Evolutionary conservation across 2,888 invertebrate genomes (phyloP).

Genomic region (Lymantria monacha): DNA sequence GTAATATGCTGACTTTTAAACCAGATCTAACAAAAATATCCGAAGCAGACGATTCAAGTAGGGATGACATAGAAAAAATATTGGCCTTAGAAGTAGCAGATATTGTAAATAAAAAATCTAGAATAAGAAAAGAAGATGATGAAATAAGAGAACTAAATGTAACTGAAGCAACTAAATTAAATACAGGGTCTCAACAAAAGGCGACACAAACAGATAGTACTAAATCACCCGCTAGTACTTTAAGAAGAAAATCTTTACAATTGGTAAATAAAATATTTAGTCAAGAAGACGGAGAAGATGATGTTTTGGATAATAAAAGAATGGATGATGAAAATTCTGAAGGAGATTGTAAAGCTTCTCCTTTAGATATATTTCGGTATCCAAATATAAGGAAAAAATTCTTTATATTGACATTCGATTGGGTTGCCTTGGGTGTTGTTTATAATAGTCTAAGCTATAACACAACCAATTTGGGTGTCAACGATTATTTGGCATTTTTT

Average conservation of each 20-base stretch:
- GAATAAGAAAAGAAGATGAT: constrained; percentile 36
- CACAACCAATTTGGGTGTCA: constrained; percentile 85
- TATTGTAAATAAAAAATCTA: constrained; percentile 54
- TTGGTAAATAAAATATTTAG: constrained; percentile 60
- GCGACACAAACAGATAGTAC: constrained; percentile 55
- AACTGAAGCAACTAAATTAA: constrained; percentile 43
- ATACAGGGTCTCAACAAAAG: constrained; percentile 46
- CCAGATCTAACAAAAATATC: constrained; percentile 53
- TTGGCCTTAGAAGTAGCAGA: constrained; percentile 61
- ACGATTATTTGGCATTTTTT: constrained; percentile 86
- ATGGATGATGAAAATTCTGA: constrained; percentile 73
- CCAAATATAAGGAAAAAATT: constrained; percentile 86
- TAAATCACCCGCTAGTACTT: constrained; percentile 49
- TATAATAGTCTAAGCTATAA: constrained; percentile 87
- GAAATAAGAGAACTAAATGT: constrained; percentile 30
- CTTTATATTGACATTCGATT: constrained; percentile 84
- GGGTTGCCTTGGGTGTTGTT: constrained; percentile 86
- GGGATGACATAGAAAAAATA: constrained; percentile 52
- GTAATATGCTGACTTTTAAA: constrained; percentile 66
- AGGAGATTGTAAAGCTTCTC: constrained; percentile 80
- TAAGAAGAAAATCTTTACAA: constrained; percentile 66
- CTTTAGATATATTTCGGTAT: constrained; percentile 83
- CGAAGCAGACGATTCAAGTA: constrained; percentile 45
- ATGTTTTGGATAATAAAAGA: constrained; percentile 56
- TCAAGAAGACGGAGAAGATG: constrained; percentile 53